Base-by-base conservation (phyloP, 2,113 vertebrate species). In the Danio rerio region DNA sequence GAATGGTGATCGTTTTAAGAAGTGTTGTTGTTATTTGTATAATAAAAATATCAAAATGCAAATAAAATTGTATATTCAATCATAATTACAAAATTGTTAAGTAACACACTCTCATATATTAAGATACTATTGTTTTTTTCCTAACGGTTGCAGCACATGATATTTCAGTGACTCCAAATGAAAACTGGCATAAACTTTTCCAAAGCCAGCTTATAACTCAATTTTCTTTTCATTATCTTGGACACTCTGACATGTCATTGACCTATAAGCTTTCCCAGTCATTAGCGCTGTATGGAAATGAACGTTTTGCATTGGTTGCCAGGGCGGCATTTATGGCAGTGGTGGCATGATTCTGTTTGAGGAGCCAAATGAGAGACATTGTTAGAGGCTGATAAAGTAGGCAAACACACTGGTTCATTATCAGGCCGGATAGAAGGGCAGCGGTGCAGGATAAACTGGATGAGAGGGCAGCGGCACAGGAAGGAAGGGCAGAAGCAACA, bases 351-450 rank as follows among this genome's bases (percentile, higher is more conserved):
- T 52, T 59, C 40, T 76, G 58, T 62, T 76, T 76, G 53, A 49
- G 40, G 43, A 58, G 42, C 40, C 18, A 12, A 16, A 13, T 77
- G 62, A 76, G 68, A n/a, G 47, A 61, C 53, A 59, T 21, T 50
- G 21, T 70, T 40, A 40, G 52, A 52, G 70, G 45, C 12, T 66
- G 81, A 85, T 70, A 58, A 82, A 82, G 45, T 5, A 58, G 58
- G 62, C 61, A 68, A 75, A 82, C 65, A 75, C 58, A 62, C 69
- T 50, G 49, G 78, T 81, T 87, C 77, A 77, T 91, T 91, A 89
- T 87, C 80, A 81, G 77, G 74, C 81, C 55, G 84, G 65, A 76
- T 66, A 81, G 83, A 73, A 88, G 78, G 80, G 81, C 78, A 82
- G 82, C 56, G 82, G 45, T 52, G 59, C 45, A 52, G 75, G 45